Evolutionary conservation across 2,113 vertebrate species (phyloP).

Genomic region (Oenanthe melanoleuca): DNA sequence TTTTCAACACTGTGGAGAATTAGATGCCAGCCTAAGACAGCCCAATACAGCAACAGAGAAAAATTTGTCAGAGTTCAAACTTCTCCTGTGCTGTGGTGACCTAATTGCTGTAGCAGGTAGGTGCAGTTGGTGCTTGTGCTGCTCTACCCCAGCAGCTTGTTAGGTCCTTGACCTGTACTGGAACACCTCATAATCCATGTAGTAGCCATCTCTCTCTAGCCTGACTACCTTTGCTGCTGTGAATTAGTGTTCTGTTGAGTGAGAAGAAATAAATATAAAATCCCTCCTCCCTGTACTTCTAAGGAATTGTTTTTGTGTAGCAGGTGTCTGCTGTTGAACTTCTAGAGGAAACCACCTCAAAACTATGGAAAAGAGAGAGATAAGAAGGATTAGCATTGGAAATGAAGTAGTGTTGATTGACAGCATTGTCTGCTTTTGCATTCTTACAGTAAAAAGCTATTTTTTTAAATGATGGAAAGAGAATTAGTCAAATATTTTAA

Average conservation of each 20-base stretch:
- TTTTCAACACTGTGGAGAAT: background rate
- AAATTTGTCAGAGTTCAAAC: background rate
- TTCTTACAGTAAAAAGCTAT: background rate
- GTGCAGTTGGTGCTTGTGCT: background rate
- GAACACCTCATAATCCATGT: fast-evolving
- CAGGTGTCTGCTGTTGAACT: background rate
- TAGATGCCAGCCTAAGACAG: background rate
- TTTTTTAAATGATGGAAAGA: background rate
- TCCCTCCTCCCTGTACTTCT: background rate
- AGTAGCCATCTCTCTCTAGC: background rate
- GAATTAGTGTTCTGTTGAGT: background rate
- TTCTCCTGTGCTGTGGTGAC: background rate
- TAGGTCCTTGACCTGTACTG: background rate
- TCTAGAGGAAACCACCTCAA: background rate
- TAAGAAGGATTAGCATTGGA: background rate
- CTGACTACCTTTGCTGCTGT: background rate
- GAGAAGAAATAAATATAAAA: background rate
- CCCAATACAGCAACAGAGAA: background rate
- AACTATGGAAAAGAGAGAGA: background rate
- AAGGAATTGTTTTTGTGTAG: background rate
- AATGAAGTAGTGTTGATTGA: background rate
- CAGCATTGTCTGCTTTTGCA: background rate
- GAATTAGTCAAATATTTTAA: background rate
- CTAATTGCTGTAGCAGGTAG: background rate
- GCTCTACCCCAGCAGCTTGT: background rate